These are phyloP conservation scores for Ormyrus thymus DNA, from an alignment of 2,888 invertebrate species.

Conservation along the genomic window DNA sequence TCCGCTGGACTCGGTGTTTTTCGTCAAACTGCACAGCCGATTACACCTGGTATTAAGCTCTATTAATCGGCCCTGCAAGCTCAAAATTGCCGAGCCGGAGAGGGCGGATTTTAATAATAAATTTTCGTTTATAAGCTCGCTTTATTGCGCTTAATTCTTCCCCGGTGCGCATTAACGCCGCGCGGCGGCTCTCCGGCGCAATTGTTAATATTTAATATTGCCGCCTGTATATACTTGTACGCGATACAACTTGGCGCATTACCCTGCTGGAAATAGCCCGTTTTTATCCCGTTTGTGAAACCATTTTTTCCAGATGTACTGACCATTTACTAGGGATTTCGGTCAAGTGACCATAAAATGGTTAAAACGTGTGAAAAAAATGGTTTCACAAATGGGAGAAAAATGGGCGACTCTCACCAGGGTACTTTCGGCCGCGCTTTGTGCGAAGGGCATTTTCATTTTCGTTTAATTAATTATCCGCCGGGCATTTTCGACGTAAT, in stretches of 20 bases:
- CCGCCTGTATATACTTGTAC: not conserved
- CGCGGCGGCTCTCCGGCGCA: not conserved
- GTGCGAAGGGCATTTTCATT: too few species aligned
- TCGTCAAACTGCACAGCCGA: not conserved
- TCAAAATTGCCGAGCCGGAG: not conserved
- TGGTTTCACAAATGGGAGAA: too few species aligned
- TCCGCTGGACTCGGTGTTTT: not conserved
- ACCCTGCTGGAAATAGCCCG: too few species aligned
- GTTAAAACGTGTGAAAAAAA: too few species aligned
- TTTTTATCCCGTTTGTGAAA: too few species aligned
- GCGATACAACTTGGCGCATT: too few species aligned
- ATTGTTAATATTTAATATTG: constrained; percentile 7
- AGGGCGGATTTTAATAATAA: not conserved
- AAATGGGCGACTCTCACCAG: too few species aligned
- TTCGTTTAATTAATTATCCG: too few species aligned
- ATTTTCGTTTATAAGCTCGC: constrained; percentile 7
- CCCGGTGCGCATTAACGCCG: not conserved
- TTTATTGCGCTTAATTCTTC: not conserved
- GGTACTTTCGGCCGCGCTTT: too few species aligned
- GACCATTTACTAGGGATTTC: too few species aligned
- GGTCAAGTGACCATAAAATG: too few species aligned
- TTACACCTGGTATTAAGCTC: not conserved
- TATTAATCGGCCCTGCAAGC: not conserved
- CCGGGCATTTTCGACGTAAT: too few species aligned
- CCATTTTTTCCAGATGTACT: constrained; percentile 6